Evolutionary conservation across 37 sponge, comb jelly and placozoan genomes (phyloP).

Genomic region (Aplysina aerophoba): DNA sequence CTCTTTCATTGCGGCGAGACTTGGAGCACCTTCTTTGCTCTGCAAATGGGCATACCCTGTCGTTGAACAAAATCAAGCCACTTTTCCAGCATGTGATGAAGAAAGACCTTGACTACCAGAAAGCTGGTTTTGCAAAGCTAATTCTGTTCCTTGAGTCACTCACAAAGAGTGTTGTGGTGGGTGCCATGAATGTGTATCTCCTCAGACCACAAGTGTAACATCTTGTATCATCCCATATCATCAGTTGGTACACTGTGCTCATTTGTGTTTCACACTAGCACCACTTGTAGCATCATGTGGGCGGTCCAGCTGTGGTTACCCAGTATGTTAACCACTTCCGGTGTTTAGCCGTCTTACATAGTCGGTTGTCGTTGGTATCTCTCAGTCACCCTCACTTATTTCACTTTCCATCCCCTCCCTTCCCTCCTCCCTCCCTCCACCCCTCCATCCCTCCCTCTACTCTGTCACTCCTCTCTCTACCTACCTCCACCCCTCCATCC

Average conservation of each 20-base stretch:
- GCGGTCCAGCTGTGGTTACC: too few species aligned
- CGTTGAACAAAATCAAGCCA: slow-evolving; percentile 46
- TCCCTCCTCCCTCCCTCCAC: not conserved
- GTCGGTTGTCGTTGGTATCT: too few species aligned
- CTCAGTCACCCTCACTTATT: too few species aligned
- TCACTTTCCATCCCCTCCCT: not conserved
- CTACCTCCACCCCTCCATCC: too few species aligned
- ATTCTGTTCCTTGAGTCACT: slow-evolving; percentile 42
- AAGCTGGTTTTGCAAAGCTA: slow-evolving; percentile 60
- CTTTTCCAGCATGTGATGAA: slow-evolving; percentile 49
- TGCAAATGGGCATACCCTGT: slow-evolving; percentile 12
- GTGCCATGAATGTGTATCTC: too few species aligned
- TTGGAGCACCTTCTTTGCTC: slow-evolving; percentile 45
- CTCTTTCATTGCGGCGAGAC: slow-evolving; percentile 7
- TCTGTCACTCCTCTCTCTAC: not conserved
- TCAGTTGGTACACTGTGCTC: too few species aligned
- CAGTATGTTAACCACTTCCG: too few species aligned
- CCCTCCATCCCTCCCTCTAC: not conserved
- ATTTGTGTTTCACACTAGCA: too few species aligned
- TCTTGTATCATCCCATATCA: too few species aligned
- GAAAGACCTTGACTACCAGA: slow-evolving; percentile 24
- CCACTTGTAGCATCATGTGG: too few species aligned
- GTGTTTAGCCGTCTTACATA: too few species aligned
- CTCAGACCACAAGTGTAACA: too few species aligned
- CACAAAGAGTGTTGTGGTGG: slow-evolving; percentile 20